These are phyloP conservation scores for Epinotia ramella DNA, from an alignment of 2,888 invertebrate genomes.

Conservation along the genomic window DNA sequence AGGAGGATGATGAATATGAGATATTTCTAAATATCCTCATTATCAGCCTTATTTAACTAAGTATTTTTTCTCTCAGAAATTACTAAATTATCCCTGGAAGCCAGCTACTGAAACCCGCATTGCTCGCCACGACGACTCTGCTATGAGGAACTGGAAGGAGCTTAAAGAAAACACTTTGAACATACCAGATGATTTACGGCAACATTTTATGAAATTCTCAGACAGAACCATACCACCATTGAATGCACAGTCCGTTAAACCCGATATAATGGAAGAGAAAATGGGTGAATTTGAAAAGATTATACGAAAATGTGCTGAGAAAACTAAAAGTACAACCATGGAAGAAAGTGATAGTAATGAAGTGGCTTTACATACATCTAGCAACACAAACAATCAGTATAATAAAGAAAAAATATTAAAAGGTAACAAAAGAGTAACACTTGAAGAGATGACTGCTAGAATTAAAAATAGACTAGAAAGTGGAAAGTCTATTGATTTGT, in stretches of 20 bases:
- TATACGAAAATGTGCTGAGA: slow-evolving; percentile 70
- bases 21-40: background rate
- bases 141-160: slow-evolving; percentile 89
- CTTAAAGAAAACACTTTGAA: slow-evolving; percentile 85
- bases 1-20: too few relatives aligned
- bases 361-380: slow-evolving; percentile 22
- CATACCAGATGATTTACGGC: slow-evolving; percentile 73
- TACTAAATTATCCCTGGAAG: slow-evolving; percentile 88
- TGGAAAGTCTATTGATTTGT: slow-evolving; percentile 64
- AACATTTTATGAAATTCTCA: slow-evolving; percentile 89
- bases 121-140: slow-evolving; percentile 87
- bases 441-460: slow-evolving; percentile 70
- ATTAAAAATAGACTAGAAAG: slow-evolving; percentile 68
- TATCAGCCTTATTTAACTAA: background rate
- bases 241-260: slow-evolving; percentile 67
- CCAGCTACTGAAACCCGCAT: slow-evolving; percentile 85
- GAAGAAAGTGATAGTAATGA: slow-evolving; percentile 40
- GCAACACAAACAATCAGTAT: slow-evolving; percentile 35
- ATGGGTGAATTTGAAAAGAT: slow-evolving; percentile 82
- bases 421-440: slow-evolving; percentile 64
- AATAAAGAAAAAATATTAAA: slow-evolving; percentile 49
- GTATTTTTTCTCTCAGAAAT: slow-evolving; percentile 79
- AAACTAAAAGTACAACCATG: slow-evolving; percentile 48
- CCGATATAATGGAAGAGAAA: slow-evolving; percentile 64
- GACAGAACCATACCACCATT: slow-evolving; percentile 82